Evolutionary conservation across 2,113 vertebrate genomes (phyloP), one percentile per base, ranked within the genome.

Genomic region (Rhadina sibilatrix): DNA sequence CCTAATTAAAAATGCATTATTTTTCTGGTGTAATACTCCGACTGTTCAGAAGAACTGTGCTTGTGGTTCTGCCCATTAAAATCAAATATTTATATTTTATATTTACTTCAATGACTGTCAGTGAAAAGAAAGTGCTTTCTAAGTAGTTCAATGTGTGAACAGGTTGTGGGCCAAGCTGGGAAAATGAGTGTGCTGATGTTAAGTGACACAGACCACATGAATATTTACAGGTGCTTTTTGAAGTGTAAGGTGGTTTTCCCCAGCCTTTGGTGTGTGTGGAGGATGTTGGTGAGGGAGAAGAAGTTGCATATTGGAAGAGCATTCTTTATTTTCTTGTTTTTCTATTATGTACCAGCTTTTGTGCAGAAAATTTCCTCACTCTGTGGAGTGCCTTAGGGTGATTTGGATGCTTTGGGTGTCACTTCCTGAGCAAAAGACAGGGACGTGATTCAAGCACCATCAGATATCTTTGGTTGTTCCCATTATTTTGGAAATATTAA

Each of bases 51-150:
- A 87, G 60, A 80, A 60, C 50, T 15, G 10, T 76, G 66, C 84
- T 90, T 93, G 35, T 91, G 75, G 53, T 89, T 85, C 79, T 87
- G 46, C 87, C 81, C 38, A 49, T 94, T 75, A 87, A 83, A 93
- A 89, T 46, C 42, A 83, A 94, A 91, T 89, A 92, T 91, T 84
- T 84, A 71, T 89, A 44, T 91, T 96, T 92, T 91, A 14, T 87
- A 56, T 54, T 93, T 81, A 71, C 86, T 97, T 87, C 33, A 52
- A 71, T 87, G 86, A 31, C 22, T 52, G 54, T 52, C 35, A 75
- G 42, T 12, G 42, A 50, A 82, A 87, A 59, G 66, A 75, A 91
- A 93, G 59, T 28, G 20, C 66, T 96, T 80, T 79, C 42, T 21
- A 13, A 85, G 94, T 74, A 89, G 72, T 89, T 94, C 42, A 80